Conservation (phyloP, 64 coral and sea anemone species). For the Stylophora pistillata region DNA sequence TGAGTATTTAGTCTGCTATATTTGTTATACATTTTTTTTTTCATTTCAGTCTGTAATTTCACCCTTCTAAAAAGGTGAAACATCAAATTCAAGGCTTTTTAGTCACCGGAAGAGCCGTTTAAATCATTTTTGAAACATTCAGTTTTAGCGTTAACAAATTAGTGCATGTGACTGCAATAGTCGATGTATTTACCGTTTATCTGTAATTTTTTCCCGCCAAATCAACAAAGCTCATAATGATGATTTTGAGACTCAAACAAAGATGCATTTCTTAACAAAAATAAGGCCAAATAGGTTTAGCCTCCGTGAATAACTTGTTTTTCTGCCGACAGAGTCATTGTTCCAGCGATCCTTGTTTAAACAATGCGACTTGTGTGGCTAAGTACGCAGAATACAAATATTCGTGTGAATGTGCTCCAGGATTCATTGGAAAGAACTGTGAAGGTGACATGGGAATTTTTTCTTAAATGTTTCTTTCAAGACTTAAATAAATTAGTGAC, state of each 20-base stretch:
- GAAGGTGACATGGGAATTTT: not conserved
- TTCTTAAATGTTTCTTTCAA: not conserved
- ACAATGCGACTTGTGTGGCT: constrained; percentile 16
- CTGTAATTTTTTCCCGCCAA: too few relatives aligned
- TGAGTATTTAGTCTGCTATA: not conserved
- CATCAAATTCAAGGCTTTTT: too few relatives aligned
- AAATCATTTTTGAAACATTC: too few relatives aligned
- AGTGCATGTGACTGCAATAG: too few relatives aligned
- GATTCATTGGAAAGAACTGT: constrained; percentile 6
- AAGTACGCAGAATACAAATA: not conserved
- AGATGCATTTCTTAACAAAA: not conserved
- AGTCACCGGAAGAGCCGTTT: too few relatives aligned
- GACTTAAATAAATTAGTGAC: not conserved
- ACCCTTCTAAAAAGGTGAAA: too few relatives aligned
- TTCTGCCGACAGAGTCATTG: constrained; percentile 2
- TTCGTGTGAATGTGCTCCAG: not conserved
- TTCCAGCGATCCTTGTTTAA: constrained; percentile 4
- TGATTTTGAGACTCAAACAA: not conserved
- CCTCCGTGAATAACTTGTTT: not conserved
- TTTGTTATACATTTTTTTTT: too few relatives aligned
- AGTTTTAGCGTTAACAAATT: too few relatives aligned
- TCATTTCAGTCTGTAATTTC: too few relatives aligned
- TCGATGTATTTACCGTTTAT: too few relatives aligned
- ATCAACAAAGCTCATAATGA: not conserved
- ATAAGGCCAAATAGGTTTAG: too few relatives aligned